Percentiles rank a stretch among this genome's conserved stretches.
phyloP scores from a whole-genome alignment of 2,113 vertebrate genomes.

The Camelus bactrianus region DNA sequence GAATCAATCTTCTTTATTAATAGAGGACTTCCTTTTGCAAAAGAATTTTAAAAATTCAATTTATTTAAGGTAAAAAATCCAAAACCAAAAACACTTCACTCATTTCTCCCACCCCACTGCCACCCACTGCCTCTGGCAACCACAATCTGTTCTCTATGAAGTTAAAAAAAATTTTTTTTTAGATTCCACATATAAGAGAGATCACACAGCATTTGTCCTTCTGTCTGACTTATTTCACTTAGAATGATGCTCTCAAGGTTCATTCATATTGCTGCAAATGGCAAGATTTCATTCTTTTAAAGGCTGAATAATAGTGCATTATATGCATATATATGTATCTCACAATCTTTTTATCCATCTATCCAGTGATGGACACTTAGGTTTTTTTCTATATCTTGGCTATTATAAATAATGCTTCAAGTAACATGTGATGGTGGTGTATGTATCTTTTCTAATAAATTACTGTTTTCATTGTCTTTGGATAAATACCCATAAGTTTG shows the following conservation, averaged over 20 bases:
- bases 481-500: not conserved
- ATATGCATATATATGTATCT: not conserved
- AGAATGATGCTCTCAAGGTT: not conserved
- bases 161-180: not conserved
- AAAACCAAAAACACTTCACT: not conserved
- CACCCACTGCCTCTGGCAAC: not conserved
- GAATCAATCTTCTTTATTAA: conserved; percentile 35
- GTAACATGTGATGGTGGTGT: not conserved
- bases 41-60: not conserved
- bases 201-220: not conserved
- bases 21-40: not conserved
- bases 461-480: not conserved
- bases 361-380: not conserved
- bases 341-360: not conserved
- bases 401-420: not conserved
- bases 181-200: not conserved
- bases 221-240: not conserved
- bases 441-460: not conserved
- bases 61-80: not conserved
- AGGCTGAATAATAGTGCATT: not conserved
- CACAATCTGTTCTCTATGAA: not conserved
- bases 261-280: not conserved
- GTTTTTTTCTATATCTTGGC: not conserved
- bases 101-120: not conserved
- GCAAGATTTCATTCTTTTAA: not conserved